A percentile compares a stretch with the other conserved stretches of the same genome.
phyloP scores from a whole-genome alignment of 1,140 invertebrate species.

The Drosophila serrata region DNA sequence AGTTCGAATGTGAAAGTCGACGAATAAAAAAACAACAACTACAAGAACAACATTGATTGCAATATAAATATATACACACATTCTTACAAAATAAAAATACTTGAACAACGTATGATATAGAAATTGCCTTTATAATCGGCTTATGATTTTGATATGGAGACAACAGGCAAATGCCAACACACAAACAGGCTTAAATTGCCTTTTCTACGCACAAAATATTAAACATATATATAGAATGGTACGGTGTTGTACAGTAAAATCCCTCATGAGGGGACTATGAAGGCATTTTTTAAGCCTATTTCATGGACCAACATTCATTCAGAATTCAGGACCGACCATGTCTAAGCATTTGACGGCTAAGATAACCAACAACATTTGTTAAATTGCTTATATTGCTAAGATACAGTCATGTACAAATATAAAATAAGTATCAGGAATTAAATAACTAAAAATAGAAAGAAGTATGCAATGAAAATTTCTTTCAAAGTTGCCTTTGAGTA shows the following conservation, averaged over 20 bases:
- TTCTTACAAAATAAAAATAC: conserved; percentile 24
- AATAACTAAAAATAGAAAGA: too few relatives aligned
- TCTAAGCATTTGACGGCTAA: neutral
- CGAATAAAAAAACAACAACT: conserved; percentile 14
- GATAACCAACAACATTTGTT: neutral
- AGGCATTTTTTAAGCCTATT: conserved; percentile 21
- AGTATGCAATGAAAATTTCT: too few relatives aligned
- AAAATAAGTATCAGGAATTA: too few relatives aligned
- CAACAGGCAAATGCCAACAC: conserved; percentile 32
- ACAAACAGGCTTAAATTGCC: conserved; percentile 56
- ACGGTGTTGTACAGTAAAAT: neutral
- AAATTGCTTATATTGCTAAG: neutral
- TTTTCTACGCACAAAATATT: conserved; percentile 45
- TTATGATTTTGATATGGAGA: conserved; percentile 56
- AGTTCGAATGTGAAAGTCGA: conserved; percentile 52
- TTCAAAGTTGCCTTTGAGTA: neutral
- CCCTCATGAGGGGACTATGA: neutral
- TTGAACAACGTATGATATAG: conserved; percentile 39
- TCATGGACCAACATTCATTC: conserved; percentile 12
- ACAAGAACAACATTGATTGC: neutral
- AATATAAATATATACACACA: conserved; percentile 25
- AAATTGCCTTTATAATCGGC: conserved; percentile 61
- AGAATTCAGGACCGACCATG: neutral
- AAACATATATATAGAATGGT: conserved; percentile 14
- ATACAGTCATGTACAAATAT: neutral